These are phyloP conservation scores for Piaya cayana DNA, from an alignment of 2,113 vertebrate species.

Conservation along the genomic window DNA sequence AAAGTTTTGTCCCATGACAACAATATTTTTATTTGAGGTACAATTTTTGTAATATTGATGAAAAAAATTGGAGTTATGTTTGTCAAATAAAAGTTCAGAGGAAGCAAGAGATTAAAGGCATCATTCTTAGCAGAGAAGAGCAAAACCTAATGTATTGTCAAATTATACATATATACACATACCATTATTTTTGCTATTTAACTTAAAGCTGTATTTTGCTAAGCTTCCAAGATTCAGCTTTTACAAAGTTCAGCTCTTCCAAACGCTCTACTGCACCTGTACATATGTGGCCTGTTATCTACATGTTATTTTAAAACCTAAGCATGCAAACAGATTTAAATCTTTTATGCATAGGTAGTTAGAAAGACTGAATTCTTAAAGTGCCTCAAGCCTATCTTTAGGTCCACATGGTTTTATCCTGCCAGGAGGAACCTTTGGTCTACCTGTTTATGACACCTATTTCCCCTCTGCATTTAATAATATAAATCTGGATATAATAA, in stretches of 20 bases:
- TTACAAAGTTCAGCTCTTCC: not conserved
- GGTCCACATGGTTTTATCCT: accelerated
- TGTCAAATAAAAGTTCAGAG: slow-evolving; percentile 43
- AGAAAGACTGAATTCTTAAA: not conserved
- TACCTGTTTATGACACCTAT: not conserved
- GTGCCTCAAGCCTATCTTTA: not conserved
- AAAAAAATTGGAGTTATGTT: not conserved
- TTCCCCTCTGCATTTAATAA: not conserved
- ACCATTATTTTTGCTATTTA: slow-evolving; percentile 22
- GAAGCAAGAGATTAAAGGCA: slow-evolving; percentile 65
- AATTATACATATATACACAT: not conserved
- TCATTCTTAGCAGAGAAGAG: slow-evolving; percentile 42
- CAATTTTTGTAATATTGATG: slow-evolving; percentile 43
- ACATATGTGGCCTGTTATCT: not conserved
- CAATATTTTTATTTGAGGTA: slow-evolving; percentile 39
- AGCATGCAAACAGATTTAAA: not conserved
- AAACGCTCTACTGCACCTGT: not conserved
- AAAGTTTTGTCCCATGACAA: slow-evolving; percentile 43
- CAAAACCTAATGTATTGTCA: slow-evolving; percentile 7
- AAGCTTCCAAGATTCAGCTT: not conserved
- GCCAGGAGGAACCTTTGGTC: not conserved
- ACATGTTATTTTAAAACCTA: not conserved
- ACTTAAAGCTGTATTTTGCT: not conserved
- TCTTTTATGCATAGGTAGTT: accelerated
- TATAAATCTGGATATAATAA: not conserved